phyloP scores from a whole-genome alignment of 2,113 vertebrate genomes.

The Scomber japonicus region DNA sequence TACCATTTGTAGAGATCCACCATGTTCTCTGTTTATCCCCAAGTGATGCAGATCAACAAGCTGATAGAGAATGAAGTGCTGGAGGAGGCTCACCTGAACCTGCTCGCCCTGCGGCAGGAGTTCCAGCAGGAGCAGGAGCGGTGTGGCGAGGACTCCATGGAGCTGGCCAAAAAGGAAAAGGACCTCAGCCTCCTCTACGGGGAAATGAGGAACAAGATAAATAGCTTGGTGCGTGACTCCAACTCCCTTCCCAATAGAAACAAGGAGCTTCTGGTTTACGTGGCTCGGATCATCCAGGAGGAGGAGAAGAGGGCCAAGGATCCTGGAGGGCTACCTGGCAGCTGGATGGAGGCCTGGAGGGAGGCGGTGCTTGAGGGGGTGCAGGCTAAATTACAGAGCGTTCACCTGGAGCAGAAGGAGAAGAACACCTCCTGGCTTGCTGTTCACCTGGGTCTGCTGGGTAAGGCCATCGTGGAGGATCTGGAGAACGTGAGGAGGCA shows the following conservation, averaged over 20 bases:
- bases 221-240: constrained; percentile 74
- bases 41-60: constrained; percentile 87
- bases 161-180: constrained; percentile 81
- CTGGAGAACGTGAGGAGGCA: constrained; percentile 77
- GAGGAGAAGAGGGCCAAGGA: constrained; percentile 75
- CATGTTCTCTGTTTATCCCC: background rate
- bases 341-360: constrained; percentile 82
- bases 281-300: constrained; percentile 81
- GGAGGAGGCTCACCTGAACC: constrained; percentile 82
- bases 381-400: constrained; percentile 52
- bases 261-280: constrained; percentile 70
- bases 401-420: constrained; percentile 71
- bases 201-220: constrained; percentile 70
- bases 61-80: constrained; percentile 79
- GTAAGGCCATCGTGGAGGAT: constrained; percentile 76
- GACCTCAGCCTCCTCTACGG: constrained; percentile 81
- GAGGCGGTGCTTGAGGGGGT: constrained; percentile 72
- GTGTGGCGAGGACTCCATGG: constrained; percentile 46
- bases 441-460: constrained; percentile 82
- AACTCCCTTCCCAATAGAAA: constrained; percentile 58
- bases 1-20: background rate
- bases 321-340: constrained; percentile 37
- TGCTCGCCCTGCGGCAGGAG: constrained; percentile 79
- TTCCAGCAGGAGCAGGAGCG: constrained; percentile 63
- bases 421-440: constrained; percentile 79